Percentiles rank a stretch among this genome's conserved stretches.
These are phyloP conservation scores for Cancer borealis DNA, from an alignment of 2,888 invertebrate genomes.

Conservation along the genomic window DNA sequence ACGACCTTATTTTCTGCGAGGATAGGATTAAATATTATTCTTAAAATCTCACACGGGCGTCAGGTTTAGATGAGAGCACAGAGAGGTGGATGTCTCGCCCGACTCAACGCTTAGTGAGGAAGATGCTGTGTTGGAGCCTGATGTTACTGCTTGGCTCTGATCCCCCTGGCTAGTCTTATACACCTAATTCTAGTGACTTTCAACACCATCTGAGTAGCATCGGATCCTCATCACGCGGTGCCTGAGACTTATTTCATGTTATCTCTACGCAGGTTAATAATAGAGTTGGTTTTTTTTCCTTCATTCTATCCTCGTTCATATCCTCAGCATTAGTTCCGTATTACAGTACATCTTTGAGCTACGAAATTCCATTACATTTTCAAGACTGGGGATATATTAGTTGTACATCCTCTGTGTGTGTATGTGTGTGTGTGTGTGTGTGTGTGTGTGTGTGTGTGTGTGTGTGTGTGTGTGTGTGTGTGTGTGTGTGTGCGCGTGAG, in stretches of 20 bases:
- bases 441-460: constrained; percentile 48
- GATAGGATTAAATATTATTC: not conserved
- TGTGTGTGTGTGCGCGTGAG: constrained; percentile 26
- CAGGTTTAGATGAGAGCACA: not conserved
- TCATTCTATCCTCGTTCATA: not conserved
- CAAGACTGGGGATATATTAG: not conserved
- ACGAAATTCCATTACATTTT: not conserved
- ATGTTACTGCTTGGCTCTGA: not conserved
- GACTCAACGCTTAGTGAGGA: not conserved
- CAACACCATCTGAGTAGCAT: not conserved
- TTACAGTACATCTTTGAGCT: not conserved
- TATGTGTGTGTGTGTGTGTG: constrained; percentile 48
- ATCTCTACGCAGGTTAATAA: not conserved
- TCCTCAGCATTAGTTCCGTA: constrained; percentile 27
- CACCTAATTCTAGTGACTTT: constrained; percentile 24
- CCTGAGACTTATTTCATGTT: not conserved
- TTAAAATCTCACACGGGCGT: not conserved
- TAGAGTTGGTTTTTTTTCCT: not conserved
- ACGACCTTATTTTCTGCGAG: not conserved
- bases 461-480: constrained; percentile 30
- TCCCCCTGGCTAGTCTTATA: not conserved
- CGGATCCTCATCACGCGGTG: not conserved
- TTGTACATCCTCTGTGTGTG: not conserved
- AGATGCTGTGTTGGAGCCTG: constrained; percentile 13
- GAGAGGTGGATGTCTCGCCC: not conserved